Evolutionary conservation across 2,113 vertebrate species (phyloP).

Genomic region (Mola mola): DNA sequence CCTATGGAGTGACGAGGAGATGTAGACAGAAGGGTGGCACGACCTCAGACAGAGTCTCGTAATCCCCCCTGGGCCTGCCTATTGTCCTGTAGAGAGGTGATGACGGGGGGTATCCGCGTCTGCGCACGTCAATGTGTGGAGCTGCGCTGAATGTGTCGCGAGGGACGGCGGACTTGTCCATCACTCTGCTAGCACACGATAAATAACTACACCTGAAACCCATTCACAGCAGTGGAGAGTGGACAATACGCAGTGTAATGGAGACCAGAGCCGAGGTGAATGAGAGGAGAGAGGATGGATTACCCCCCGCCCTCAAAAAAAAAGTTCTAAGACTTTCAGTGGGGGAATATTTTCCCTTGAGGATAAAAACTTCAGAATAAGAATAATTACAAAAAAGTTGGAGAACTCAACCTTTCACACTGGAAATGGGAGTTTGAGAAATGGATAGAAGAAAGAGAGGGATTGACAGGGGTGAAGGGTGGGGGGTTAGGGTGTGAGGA

Average conservation of each 20-base stretch:
- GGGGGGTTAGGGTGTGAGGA: neutral
- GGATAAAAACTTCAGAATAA: conserved; percentile 2
- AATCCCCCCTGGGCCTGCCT: conserved; percentile 51
- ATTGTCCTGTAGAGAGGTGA: conserved; percentile 57
- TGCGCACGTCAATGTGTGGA: neutral
- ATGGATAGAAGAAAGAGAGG: neutral
- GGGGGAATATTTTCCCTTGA: conserved; percentile 1
- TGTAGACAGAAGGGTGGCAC: conserved; percentile 14
- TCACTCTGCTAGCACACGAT: conserved; percentile 38
- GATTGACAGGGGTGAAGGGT: neutral
- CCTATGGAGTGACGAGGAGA: conserved; percentile 35
- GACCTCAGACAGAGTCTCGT: conserved; percentile 43
- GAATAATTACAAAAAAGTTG: conserved; percentile 5
- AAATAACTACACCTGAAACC: conserved; percentile 55
- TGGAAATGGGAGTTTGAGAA: conserved; percentile 1
- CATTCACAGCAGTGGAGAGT: conserved; percentile 26
- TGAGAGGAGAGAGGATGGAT: conserved; percentile 4
- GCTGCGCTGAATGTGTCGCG: conserved; percentile 19
- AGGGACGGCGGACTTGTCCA: conserved; percentile 31
- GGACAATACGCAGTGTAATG: conserved; percentile 39
- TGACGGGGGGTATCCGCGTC: conserved; percentile 41
- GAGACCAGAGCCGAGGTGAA: conserved; percentile 20
- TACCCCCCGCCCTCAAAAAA: neutral
- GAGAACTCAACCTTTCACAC: neutral
- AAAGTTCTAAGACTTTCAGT: neutral